These are phyloP conservation scores for Cataglyphis albicans DNA, from an alignment of 2,888 invertebrate species.

Conservation along the genomic window DNA sequence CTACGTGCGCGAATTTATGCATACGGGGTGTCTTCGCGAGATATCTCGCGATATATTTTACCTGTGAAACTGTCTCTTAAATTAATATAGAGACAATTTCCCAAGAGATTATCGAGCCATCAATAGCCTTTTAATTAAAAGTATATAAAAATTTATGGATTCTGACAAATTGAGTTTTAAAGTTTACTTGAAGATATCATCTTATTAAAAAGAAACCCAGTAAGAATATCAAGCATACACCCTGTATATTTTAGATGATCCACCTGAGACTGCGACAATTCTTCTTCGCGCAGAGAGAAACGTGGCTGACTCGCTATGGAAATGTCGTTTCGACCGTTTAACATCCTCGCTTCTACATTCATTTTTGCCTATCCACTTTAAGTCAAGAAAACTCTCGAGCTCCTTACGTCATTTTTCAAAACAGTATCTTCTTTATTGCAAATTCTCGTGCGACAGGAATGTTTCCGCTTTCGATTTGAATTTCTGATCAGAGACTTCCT, in stretches of 20 bases:
- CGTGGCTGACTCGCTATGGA: slow-evolving; percentile 27
- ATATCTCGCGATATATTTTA: slow-evolving; percentile 5
- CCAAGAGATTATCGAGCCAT: neutral
- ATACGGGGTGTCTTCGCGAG: slow-evolving; percentile 2
- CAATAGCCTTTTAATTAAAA: neutral
- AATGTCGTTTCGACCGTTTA: slow-evolving; percentile 44
- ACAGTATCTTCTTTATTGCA: slow-evolving; percentile 44
- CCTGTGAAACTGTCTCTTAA: neutral
- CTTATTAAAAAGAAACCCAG: neutral
- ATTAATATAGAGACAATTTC: neutral
- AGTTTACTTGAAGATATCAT: neutral
- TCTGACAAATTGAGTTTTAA: neutral
- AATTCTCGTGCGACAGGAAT: slow-evolving; percentile 43
- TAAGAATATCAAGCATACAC: neutral
- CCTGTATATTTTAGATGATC: slow-evolving; percentile 36
- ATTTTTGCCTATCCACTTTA: slow-evolving; percentile 33
- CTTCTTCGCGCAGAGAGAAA: slow-evolving; percentile 19
- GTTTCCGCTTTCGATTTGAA: slow-evolving; percentile 48
- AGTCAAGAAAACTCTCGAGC: slow-evolving; percentile 11
- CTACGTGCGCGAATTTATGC: slow-evolving; percentile 33
- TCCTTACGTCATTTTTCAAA: slow-evolving; percentile 52
- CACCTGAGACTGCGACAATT: slow-evolving; percentile 25
- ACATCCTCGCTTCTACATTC: slow-evolving; percentile 18
- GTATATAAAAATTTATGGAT: neutral
- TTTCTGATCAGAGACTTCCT: slow-evolving; percentile 35